Base-by-base conservation (phyloP, 2,797 vertebrate genomes). In the Ctenosaura bakeri region DNA sequence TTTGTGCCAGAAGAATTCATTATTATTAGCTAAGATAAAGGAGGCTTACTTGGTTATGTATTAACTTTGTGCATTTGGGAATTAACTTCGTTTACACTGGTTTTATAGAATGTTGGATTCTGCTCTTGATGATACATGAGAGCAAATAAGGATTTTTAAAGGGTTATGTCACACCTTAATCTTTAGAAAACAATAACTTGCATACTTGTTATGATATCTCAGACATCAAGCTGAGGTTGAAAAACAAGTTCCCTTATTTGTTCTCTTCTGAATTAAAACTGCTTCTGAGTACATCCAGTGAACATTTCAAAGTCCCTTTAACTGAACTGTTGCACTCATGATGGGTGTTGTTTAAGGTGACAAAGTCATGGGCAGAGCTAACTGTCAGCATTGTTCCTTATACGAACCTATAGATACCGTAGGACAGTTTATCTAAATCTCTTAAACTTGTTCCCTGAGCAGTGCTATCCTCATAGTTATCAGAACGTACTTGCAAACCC, bases 201-300 rank as follows among this genome's bases (percentile, higher is more conserved):
- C 35, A 1, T 71, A 83, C 35, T 69, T 29, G 2, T n/a, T 87
- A 2, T 26, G 54, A 35, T 18, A 76, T 35, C 35, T 64, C 38
- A 74, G 71, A 64, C 24, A 38, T 52, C 52, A 87, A 22, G 32
- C 32, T 64, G 54, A 77, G 71, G 69, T 20, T 83, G 89, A 69
- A 76, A 54, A 87, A 90, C 38, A 82, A 66, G 42, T 89, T 84
- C 54, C 14, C 46, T 83, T 77, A 24, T 52, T 89, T 50, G 2
- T 24, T 64, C 29, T 24, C 13, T 81, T 1, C 4, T 64, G 12
- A 77, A 16, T 76, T 80, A 16, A 52, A 38, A 64, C 7, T 59
- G 88, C 32, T 88, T n/a, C n/a, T 52, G 78, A 88, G 73, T 52
- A 71, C 3, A 12, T 50, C n/a, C n/a, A 42, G 42, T 56, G 9